A percentile compares a stretch with the other conserved stretches of the same genome.
phyloP scores from a whole-genome alignment of 1,140 invertebrate species.

The Aphelinus certus region DNA sequence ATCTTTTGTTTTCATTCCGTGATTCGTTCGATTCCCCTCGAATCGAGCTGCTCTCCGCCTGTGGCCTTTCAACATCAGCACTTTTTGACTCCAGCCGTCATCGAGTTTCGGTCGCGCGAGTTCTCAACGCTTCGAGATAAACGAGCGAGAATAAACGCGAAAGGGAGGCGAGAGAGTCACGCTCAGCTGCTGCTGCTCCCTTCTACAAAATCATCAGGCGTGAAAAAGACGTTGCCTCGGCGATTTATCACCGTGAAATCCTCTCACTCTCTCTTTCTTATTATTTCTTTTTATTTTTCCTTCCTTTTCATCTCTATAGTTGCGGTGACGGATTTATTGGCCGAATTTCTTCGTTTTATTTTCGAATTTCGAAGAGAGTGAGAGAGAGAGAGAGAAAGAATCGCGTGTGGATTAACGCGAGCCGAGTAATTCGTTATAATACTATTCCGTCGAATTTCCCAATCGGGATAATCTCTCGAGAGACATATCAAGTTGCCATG shows the following conservation, averaged over 20 bases:
- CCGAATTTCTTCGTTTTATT: not conserved
- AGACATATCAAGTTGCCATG: not conserved
- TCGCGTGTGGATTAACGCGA: no score
- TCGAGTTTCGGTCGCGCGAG: conserved; percentile 36
- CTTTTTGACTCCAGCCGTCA: conserved; percentile 19
- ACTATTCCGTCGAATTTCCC: not conserved
- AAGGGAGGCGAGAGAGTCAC: not conserved
- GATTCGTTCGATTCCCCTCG: not conserved
- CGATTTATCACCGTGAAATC: conserved; percentile 35
- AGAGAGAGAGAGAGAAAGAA: no score
- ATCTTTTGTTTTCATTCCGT: no score
- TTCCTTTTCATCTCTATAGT: not conserved
- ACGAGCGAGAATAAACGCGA: conserved; percentile 30
- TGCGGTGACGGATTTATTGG: not conserved
- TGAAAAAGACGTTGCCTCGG: conserved; percentile 32
- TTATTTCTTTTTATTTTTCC: conserved; percentile 23
- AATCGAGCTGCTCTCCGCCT: not conserved
- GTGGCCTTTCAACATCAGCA: not conserved
- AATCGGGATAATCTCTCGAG: not conserved
- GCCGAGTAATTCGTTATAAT: no score
- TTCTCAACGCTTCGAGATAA: conserved; percentile 39
- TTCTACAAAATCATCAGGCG: conserved; percentile 31
- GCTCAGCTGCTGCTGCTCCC: not conserved
- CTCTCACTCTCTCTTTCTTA: conserved; percentile 10
- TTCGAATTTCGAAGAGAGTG: not conserved